phyloP scores from a whole-genome alignment of 2,888 invertebrate genomes.

The Agrotis clavis region DNA sequence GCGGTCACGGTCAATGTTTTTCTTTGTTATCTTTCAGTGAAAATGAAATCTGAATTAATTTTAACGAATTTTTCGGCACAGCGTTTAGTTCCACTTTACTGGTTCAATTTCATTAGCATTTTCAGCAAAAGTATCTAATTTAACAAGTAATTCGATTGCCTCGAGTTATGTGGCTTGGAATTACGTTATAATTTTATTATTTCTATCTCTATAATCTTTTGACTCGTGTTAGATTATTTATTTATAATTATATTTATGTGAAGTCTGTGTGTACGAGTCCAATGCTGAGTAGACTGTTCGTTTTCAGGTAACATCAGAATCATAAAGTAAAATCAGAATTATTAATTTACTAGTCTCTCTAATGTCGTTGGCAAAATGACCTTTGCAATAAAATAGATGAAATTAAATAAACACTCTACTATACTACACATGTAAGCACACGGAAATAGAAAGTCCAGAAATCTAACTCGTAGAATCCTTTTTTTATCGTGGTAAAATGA shows the following conservation, averaged over 20 bases:
- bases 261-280: neutral
- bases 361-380: no score
- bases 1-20: conserved; percentile 19
- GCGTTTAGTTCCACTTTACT: conserved; percentile 35
- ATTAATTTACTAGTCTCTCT: no score
- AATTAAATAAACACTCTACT: no score
- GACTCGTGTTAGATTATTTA: conserved; percentile 20
- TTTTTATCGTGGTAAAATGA: no score
- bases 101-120: conserved; percentile 40
- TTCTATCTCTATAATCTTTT: conserved; percentile 1
- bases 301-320: neutral
- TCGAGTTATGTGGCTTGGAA: conserved; percentile 15
- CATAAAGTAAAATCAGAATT: no score
- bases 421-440: no score
- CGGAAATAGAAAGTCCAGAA: no score
- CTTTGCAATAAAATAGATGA: no score
- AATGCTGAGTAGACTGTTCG: neutral
- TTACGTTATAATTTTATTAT: conserved; percentile 25
- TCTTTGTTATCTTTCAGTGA: conserved; percentile 22
- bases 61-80: conserved; percentile 43
- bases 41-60: conserved; percentile 51
- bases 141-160: conserved; percentile 41
- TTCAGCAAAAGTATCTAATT: conserved; percentile 49
- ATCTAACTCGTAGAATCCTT: no score
- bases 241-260: neutral